Evolutionary conservation across 1,140 invertebrate genomes (phyloP), one percentile per base, ranked within the genome.

Genomic region (Neodiprion lecontei): DNA sequence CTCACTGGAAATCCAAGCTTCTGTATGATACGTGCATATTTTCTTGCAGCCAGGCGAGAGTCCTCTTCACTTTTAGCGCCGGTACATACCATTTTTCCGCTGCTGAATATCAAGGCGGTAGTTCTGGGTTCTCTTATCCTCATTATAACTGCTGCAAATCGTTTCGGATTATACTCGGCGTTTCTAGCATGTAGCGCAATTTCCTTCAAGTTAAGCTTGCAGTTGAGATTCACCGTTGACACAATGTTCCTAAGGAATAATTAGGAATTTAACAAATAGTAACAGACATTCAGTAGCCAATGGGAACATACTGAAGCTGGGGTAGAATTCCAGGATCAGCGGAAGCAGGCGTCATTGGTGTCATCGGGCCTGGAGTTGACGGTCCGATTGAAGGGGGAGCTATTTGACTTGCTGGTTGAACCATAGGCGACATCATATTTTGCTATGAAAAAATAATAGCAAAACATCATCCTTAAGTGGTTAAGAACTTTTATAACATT

Each of bases 131-230:
- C 98, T 85, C 98, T 91, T 83, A 99, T 99, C 85, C 99, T 91
- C 99, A 99, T 99, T 73, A 99, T 99, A 0, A 99, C 98, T 76
- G 99, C 99, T 69, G 99, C 98, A 92, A 99, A 99, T 87, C 99
- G 94, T 89, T 99, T 99, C 47, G 99, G 99, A 90, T 99, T 99
- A 83, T 99, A 99, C 89, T 99, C 99, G 12, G 99, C 99, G 91
- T 99, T 99, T 88, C 99, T 93, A 0, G 99, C 99, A 89, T 99
- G 98, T 1, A 99, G 89, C 0, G 99, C 99, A 81, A 99, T 99
- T 89, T 97, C 98, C 84, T 99, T 98, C 53, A 99, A 89, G 85
- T 99, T 97, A 80, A 99, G 89, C 89, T 97, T 98, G 85, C 98
- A 99, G 81, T 95, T 97, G 73, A 99, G 89, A 89, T 99, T 99